A percentile compares a stretch with the other conserved stretches of the same genome.
phyloP scores from a whole-genome alignment of 2,888 invertebrate species.

The Hemistola chrysoprasaria region DNA sequence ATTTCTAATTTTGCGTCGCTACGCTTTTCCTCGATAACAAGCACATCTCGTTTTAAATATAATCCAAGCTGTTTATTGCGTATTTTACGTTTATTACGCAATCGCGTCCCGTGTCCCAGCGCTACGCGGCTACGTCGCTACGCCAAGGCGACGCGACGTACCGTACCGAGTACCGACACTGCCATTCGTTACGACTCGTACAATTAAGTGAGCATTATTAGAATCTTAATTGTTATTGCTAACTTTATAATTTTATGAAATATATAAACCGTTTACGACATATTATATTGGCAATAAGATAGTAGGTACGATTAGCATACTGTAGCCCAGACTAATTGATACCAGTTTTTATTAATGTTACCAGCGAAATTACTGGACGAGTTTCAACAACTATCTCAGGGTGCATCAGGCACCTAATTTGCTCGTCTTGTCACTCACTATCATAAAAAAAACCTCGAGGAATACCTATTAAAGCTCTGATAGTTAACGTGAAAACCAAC shows the following conservation, averaged over 20 bases:
- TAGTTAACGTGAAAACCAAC: no score
- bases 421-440: no score
- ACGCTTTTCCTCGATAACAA: conserved; percentile 20
- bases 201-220: conserved; percentile 33
- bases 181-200: conserved; percentile 29
- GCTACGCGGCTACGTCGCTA: conserved; percentile 1
- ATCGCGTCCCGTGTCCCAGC: conserved; percentile 18
- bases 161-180: conserved; percentile 11
- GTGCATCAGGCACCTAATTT: no score
- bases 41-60: conserved; percentile 26
- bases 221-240: conserved; percentile 34
- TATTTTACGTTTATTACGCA: conserved; percentile 32
- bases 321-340: no score
- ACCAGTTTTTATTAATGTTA: no score
- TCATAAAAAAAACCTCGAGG: no score
- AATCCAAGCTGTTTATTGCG: conserved; percentile 29
- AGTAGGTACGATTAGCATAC: no score
- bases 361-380: no score
- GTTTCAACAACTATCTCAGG: no score
- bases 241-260: conserved; percentile 29
- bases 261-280: no score
- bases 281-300: no score
- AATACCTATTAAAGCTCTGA: no score
- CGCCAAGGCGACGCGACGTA: conserved; percentile 9
- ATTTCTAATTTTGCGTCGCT: conserved; percentile 19